Base-by-base conservation (phyloP, 2,888 invertebrate genomes). In the Allacma fusca region DNA sequence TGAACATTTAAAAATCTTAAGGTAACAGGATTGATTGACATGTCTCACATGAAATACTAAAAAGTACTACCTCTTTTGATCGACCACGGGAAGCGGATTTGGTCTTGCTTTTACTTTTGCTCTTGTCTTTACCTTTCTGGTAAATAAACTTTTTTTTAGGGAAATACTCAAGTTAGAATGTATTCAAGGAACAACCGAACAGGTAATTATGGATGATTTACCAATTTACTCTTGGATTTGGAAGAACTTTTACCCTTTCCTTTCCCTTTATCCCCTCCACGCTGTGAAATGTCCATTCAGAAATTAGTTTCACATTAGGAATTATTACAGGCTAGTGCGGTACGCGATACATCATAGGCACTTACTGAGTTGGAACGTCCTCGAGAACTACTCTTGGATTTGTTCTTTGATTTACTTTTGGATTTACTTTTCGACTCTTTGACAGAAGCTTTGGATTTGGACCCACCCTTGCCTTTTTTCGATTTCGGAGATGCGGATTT, bases 241-340 rank as follows among this genome's bases (percentile, higher is more conserved):
- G 76, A 75, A 68, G 68, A 76, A 40, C 76, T 69, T 65, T 70
- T 77, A 19, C 59, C 59, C 50, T 62, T 62, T 59, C 40, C 5
- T 21, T 21, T 21, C 57, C 57, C 21, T 57, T 57, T 57, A 9
- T 57, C 5, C 57, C 21, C 5, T 16, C n/a, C 21, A 57, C 57
- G 2, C 13, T 57, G 4, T 57, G 57, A 2, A 57, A 57, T 7
- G 57, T 4, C 5, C 4, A 57, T 57, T 43, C 19, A 19, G 21
- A 57, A 57, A 57, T 57, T 21, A 9, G 21, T 57, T 9, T 57
- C 57, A 57, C 2, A 21, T 57, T 21, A 57, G 13, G 5, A 16
- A 21, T 57, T 57, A n/a, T n/a, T n/a, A n/a, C n/a, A n/a, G n/a
- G n/a, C n/a, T n/a, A n/a, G n/a, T n/a, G n/a, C n/a, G n/a, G n/a